Percentiles rank a stretch among this genome's conserved stretches.
Conservation (phyloP, 2,888 invertebrate species). For the Dryobotodes eremita region DNA sequence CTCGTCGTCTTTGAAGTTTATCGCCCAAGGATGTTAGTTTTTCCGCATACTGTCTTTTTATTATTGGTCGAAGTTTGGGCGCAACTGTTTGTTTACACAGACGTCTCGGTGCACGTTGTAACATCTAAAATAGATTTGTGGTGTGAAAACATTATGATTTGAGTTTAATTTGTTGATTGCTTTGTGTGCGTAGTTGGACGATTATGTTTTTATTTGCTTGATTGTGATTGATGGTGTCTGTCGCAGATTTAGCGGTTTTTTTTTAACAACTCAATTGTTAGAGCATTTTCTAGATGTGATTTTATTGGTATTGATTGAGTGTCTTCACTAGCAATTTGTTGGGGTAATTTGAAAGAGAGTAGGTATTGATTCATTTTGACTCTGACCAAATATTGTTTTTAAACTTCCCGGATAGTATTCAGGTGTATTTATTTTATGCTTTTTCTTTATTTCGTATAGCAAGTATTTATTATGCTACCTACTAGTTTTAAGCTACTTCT, state of each 20-base stretch:
- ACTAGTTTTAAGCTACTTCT: neutral
- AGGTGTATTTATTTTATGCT: neutral
- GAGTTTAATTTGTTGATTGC: constrained; percentile 79
- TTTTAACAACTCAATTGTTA: constrained; percentile 9
- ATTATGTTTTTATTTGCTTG: constrained; percentile 53
- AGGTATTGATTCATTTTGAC: neutral
- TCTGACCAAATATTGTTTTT: neutral
- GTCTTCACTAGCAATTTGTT: neutral
- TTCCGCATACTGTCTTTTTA: constrained; percentile 90
- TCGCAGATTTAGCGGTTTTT: constrained; percentile 30
- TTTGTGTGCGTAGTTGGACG: constrained; percentile 49
- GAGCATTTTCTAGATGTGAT: neutral
- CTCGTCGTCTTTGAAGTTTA: constrained; percentile 86
- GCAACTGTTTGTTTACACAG: constrained; percentile 88
- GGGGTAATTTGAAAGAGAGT: neutral
- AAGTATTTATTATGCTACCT: neutral
- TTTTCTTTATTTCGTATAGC: neutral
- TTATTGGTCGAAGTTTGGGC: constrained; percentile 90
- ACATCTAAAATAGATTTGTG: constrained; percentile 88
- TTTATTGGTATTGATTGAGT: constrained; percentile 36
- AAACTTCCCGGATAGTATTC: neutral
- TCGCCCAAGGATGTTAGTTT: constrained; percentile 89
- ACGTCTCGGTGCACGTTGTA: constrained; percentile 81
- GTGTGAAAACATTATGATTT: constrained; percentile 88
- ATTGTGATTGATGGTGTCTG: constrained; percentile 54